Evolutionary conservation across 2,888 invertebrate genomes (phyloP).

Genomic region (Cosmopolites sordidus): DNA sequence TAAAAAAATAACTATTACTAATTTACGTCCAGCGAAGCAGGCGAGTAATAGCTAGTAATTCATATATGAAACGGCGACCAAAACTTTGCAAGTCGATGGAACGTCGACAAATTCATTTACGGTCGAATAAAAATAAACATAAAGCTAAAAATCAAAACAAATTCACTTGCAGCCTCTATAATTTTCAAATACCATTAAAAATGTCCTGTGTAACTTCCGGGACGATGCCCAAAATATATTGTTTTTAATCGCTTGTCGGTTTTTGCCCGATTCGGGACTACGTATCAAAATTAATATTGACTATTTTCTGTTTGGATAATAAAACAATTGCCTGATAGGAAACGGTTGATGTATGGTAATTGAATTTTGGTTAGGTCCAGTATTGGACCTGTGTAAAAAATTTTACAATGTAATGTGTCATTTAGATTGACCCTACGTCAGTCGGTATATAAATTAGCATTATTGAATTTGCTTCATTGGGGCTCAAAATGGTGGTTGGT

Average conservation of each 20-base stretch:
- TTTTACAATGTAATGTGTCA: too few relatives aligned
- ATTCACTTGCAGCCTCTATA: slow-evolving; percentile 20
- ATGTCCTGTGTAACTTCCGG: slow-evolving; percentile 19
- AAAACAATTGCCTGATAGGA: slow-evolving; percentile 21
- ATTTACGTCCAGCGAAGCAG: too few relatives aligned
- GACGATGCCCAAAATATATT: slow-evolving; percentile 18
- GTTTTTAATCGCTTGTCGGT: slow-evolving; percentile 26
- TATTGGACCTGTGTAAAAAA: slow-evolving; percentile 1
- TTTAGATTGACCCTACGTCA: too few relatives aligned
- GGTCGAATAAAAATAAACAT: slow-evolving; percentile 9
- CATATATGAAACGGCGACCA: neutral
- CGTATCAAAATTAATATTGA: slow-evolving; percentile 25
- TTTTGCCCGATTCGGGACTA: slow-evolving; percentile 18
- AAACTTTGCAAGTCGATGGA: slow-evolving; percentile 13
- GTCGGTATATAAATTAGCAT: too few relatives aligned
- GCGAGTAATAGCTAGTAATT: too few relatives aligned
- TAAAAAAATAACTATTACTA: too few relatives aligned
- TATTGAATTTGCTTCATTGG: too few relatives aligned
- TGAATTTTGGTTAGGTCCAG: slow-evolving; percentile 10
- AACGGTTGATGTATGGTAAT: slow-evolving; percentile 7
- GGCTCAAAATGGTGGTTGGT: too few relatives aligned
- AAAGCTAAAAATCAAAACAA: slow-evolving; percentile 19
- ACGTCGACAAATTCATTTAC: slow-evolving; percentile 8
- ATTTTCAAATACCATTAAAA: slow-evolving; percentile 22
- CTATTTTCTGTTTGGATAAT: slow-evolving; percentile 15